These are phyloP conservation scores for Acholoe squamosa DNA, from an alignment of 2,888 invertebrate species.

Conservation along the genomic window DNA sequence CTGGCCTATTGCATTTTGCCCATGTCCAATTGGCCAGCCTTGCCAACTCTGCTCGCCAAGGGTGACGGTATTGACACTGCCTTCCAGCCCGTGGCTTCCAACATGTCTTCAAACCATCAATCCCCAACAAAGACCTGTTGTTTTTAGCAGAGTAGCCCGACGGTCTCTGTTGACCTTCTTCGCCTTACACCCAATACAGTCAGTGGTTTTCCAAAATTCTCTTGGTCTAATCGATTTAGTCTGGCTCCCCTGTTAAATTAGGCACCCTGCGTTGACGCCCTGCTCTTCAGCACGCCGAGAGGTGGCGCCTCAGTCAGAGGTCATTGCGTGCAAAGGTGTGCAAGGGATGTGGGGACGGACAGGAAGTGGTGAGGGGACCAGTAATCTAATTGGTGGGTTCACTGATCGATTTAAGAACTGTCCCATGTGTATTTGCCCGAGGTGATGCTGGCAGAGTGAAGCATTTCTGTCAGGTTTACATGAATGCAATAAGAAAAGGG, in stretches of 20 bases:
- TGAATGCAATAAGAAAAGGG: too few species aligned
- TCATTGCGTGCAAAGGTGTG: neutral
- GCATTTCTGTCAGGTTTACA: neutral
- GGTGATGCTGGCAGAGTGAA: neutral
- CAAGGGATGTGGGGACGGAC: neutral
- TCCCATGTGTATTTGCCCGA: neutral
- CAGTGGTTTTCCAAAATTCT: too few species aligned
- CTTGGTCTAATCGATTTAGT: too few species aligned
- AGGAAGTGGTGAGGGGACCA: neutral
- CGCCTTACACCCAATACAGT: too few species aligned
- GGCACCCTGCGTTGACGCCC: neutral
- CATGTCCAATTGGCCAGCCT: neutral
- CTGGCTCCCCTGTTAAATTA: too few species aligned
- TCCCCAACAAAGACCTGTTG: constrained; percentile 5
- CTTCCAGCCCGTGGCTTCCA: neutral
- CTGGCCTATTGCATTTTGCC: constrained; percentile 7
- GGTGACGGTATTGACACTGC: neutral
- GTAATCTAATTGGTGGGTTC: neutral
- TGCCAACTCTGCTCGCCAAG: neutral
- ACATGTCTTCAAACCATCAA: neutral
- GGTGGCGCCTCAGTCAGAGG: neutral
- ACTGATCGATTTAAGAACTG: neutral
- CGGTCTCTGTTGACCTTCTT: too few species aligned
- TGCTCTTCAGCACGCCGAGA: neutral
- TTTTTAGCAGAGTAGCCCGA: neutral